These are phyloP conservation scores for Myripristis jacobus DNA, from an alignment of 2,797 vertebrate species.

Conservation along the genomic window DNA sequence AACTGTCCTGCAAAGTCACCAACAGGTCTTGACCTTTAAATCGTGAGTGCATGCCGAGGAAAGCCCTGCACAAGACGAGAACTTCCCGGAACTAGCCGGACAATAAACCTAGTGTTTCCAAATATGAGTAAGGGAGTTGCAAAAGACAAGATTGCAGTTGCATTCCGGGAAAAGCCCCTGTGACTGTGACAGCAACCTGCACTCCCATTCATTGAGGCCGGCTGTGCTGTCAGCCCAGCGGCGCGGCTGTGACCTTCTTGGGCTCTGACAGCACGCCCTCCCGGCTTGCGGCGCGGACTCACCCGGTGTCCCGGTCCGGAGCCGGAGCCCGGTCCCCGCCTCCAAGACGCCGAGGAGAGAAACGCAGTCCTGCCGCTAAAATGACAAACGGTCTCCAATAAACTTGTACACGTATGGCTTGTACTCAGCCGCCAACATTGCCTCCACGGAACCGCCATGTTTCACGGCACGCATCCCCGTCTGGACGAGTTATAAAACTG, in stretches of 20 bases:
- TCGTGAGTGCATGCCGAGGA: neutral
- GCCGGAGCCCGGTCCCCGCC: conserved; percentile 24
- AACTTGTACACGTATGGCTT: conserved; percentile 1
- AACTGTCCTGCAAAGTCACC: neutral
- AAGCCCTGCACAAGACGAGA: neutral
- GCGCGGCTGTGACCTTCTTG: conserved; percentile 74
- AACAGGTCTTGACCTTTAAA: conserved; percentile 58
- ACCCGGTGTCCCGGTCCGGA: conserved; percentile 47
- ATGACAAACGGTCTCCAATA: conserved; percentile 49
- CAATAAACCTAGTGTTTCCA: too few relatives aligned
- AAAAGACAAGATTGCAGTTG: rapidly evolving
- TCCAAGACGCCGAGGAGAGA: conserved; percentile 14
- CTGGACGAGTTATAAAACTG: conserved; percentile 6
- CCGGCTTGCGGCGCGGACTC: conserved; percentile 28
- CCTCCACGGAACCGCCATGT: conserved; percentile 82
- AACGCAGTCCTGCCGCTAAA: conserved; percentile 24
- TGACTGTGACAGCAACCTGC: neutral
- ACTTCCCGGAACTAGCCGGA: conserved; percentile 28
- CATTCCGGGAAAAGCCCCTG: neutral
- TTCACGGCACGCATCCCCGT: conserved; percentile 30
- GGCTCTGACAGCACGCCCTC: conserved; percentile 33
- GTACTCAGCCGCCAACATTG: conserved; percentile 57
- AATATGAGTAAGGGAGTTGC: too few relatives aligned
- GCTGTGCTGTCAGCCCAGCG: conserved; percentile 10
- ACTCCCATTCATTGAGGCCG: neutral